Evolutionary conservation across 2,888 invertebrate species (phyloP).

Genomic region (Esperia sulphurella): DNA sequence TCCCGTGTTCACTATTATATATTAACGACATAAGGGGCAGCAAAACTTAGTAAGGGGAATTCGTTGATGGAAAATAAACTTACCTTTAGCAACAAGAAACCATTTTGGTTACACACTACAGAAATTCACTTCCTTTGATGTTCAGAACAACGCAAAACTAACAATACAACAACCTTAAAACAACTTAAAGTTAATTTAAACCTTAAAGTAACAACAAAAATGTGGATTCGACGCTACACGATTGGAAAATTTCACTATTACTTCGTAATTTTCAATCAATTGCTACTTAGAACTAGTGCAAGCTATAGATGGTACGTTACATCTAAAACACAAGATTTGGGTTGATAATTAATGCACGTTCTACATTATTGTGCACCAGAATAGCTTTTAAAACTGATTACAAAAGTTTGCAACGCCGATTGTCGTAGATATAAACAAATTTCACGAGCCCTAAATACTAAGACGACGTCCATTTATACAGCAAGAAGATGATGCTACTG

Average conservation of each 20-base stretch:
- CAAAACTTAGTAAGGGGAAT: conserved; percentile 4
- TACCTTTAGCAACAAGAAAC: conserved; percentile 23
- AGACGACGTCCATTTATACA: conserved; percentile 72
- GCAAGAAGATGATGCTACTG: conserved; percentile 72
- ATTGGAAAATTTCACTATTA: conserved; percentile 30
- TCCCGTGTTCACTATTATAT: conserved; percentile 1
- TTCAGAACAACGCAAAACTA: conserved; percentile 36
- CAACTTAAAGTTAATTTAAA: conserved; percentile 34
- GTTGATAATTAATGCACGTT: conserved; percentile 52
- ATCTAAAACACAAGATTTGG: conserved; percentile 51
- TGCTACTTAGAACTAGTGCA: conserved; percentile 34
- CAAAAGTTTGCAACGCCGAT: conserved; percentile 73
- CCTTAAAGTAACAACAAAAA: conserved; percentile 36
- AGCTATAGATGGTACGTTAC: conserved; percentile 45
- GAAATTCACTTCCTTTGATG: conserved; percentile 12
- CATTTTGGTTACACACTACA: conserved; percentile 20
- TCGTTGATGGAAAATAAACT: conserved; percentile 10
- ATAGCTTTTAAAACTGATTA: conserved; percentile 65
- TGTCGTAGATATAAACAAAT: conserved; percentile 76
- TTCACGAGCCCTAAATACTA: conserved; percentile 57
- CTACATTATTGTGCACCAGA: conserved; percentile 58
- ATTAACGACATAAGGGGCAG: conserved; percentile 8
- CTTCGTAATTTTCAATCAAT: conserved; percentile 38
- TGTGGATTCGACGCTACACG: conserved; percentile 35
- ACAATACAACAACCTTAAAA: conserved; percentile 42